Base-by-base conservation (phyloP, 2,113 vertebrate genomes). In the Scortum barcoo region DNA sequence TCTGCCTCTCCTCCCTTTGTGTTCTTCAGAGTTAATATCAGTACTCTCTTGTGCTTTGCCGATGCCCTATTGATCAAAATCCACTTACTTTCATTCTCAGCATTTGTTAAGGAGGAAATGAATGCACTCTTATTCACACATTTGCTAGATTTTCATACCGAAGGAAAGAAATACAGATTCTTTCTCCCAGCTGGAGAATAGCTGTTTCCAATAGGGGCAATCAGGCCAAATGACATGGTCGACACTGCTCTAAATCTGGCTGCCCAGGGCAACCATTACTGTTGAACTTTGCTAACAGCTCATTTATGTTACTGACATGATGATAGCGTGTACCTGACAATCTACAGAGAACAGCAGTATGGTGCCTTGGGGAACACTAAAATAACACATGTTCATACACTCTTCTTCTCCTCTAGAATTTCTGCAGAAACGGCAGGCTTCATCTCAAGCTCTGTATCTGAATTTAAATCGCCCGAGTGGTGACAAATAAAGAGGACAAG, bases 151-250 rank as follows among this genome's bases (percentile, higher is more conserved):
- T 81, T 73, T 48, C 33, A 51, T 13, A 68, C n/a, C 36, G 40
- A 67, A 50, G n/a, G 6, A 30, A 30, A 62, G 12, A 42, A 67
- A 72, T 26, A 22, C 20, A 30, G 12, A 22, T 65, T 38, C 44
- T 26, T 22, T 51, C 61, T 70, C 5, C 30, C 36, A 78, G 61
- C 61, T 84, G 28, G 42, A 58, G 65, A 85, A 72, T 16, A 78
- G 71, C 78, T 68, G 73, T 56, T 58, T 44, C 48, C 60, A 83
- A 78, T 28, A 22, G n/a, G 46, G 17, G 38, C 44, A 77, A 89
- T 87, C 68, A 81, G 44, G 86, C 36, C 53, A 82, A 89, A 82
- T 82, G 24, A 84, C 71, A 84, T 66, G 70, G 65, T 75, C 53
- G 83, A 81, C 76, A 67, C 63, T 3, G 50, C 58, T 81, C 76